Percentiles rank a stretch among this genome's conserved stretches.
Evolutionary conservation across 2,797 vertebrate species (phyloP).

Genomic region (Gymnoscopelus microlampas): DNA sequence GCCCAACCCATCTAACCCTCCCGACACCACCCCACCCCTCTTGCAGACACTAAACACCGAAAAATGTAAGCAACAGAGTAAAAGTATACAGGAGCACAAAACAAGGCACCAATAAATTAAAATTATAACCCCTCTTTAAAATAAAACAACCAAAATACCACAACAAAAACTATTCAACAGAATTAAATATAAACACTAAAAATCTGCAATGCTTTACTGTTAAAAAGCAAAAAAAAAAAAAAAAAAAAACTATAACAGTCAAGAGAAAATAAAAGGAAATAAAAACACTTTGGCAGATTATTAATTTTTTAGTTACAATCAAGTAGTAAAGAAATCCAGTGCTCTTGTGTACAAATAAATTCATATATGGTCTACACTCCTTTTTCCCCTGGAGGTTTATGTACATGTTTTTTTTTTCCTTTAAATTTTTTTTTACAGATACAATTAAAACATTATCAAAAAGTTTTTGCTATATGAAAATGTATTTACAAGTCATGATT

Average conservation of each 20-base stretch:
- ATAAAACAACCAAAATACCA: constrained; percentile 40
- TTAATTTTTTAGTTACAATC: constrained; percentile 88
- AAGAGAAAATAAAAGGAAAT: constrained; percentile 55
- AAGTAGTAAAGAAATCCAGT: constrained; percentile 89
- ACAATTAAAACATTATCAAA: constrained; percentile 90
- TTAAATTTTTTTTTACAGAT: constrained; percentile 81
- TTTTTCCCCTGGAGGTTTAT: constrained; percentile 75
- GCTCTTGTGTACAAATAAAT: constrained; percentile 86
- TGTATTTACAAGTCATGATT: constrained; percentile 85
- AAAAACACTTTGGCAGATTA: constrained; percentile 88
- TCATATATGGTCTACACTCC: constrained; percentile 84
- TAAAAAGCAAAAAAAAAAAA: constrained; percentile 75
- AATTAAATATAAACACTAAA: constrained; percentile 81
- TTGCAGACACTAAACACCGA: constrained; percentile 70
- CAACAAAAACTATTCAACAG: constrained; percentile 75
- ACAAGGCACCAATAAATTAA: constrained; percentile 91
- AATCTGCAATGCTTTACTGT: constrained; percentile 72
- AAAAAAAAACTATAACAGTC: constrained; percentile 49
- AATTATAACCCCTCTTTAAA: constrained; percentile 67
- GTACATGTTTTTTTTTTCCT: constrained; percentile 65
- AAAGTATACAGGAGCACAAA: constrained; percentile 83
- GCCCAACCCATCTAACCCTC: constrained; percentile 17
- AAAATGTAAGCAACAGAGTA: constrained; percentile 60
- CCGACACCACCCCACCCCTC: constrained; percentile 3
- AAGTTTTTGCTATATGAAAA: constrained; percentile 84